phyloP scores from a whole-genome alignment of 2,113 vertebrate genomes.

The Taxidea taxus region DNA sequence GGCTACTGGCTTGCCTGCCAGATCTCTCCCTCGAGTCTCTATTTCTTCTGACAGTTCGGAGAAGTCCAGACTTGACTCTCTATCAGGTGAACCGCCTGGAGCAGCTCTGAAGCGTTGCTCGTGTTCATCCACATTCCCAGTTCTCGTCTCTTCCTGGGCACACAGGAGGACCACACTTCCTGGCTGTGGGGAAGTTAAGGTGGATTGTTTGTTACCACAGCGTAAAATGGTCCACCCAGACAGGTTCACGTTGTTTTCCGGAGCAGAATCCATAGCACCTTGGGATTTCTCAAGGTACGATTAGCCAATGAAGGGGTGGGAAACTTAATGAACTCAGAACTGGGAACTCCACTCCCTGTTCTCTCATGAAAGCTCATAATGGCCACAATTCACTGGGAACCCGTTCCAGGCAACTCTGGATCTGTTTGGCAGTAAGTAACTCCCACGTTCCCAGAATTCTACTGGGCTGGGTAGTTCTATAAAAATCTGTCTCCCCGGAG shows the following conservation, averaged over 20 bases:
- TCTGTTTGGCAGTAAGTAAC: slow-evolving; percentile 2
- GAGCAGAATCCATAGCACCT: neutral
- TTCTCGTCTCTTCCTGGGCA: neutral
- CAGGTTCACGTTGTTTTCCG: neutral
- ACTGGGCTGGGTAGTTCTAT: slow-evolving; percentile 21
- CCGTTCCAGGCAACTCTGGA: slow-evolving; percentile 8
- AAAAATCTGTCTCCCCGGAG: slow-evolving; percentile 60
- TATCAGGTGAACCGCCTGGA: neutral
- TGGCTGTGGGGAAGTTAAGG: neutral
- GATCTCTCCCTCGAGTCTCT: neutral
- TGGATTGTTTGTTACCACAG: slow-evolving; percentile 12
- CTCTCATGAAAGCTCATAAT: slow-evolving; percentile 34
- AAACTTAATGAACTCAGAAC: slow-evolving; percentile 19
- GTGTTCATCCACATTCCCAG: neutral
- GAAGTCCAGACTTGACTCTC: neutral
- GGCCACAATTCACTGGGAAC: neutral
- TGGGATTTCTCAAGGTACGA: slow-evolving; percentile 20
- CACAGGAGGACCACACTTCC: neutral
- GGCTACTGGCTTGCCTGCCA: neutral
- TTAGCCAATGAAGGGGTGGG: neutral
- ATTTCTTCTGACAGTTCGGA: neutral
- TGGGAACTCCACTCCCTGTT: neutral
- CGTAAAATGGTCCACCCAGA: neutral
- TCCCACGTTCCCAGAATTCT: slow-evolving; percentile 56
- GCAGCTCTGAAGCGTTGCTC: neutral